Evolutionary conservation across 2,888 invertebrate species (phyloP).

Genomic region (Crossocerus cetratus): DNA sequence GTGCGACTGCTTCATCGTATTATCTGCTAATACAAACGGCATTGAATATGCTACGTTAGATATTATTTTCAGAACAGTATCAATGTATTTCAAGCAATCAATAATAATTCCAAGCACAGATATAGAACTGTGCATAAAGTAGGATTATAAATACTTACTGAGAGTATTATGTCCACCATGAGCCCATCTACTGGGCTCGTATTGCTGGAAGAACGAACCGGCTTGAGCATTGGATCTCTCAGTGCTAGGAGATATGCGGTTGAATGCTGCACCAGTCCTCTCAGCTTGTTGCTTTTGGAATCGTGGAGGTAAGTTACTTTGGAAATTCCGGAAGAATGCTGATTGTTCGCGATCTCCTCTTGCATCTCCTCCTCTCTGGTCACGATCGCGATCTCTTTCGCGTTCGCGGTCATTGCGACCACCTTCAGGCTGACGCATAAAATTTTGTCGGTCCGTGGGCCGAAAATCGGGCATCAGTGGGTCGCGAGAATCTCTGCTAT

Average conservation of each 20-base stretch:
- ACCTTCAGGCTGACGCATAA: slow-evolving; percentile 55
- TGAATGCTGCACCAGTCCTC: slow-evolving; percentile 65
- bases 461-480: slow-evolving; percentile 53
- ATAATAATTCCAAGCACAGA: slow-evolving; percentile 4
- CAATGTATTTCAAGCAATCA: background rate
- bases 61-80: background rate
- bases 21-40: slow-evolving; percentile 57
- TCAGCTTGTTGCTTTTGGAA: slow-evolving; percentile 88
- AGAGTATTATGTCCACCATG: slow-evolving; percentile 68
- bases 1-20: slow-evolving; percentile 65
- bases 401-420: slow-evolving; percentile 67
- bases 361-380: slow-evolving; percentile 76
- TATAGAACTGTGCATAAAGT: background rate
- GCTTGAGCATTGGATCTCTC: slow-evolving; percentile 67
- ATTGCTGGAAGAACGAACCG: slow-evolving; percentile 71
- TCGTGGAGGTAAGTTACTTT: slow-evolving; percentile 90
- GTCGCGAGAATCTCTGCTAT: slow-evolving; percentile 48
- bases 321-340: slow-evolving; percentile 86
- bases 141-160: slow-evolving; percentile 59
- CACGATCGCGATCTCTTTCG: slow-evolving; percentile 67
- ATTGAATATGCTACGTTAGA: slow-evolving; percentile 1
- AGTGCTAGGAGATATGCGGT: slow-evolving; percentile 71
- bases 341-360: slow-evolving; percentile 80
- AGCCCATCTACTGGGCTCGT: slow-evolving; percentile 73
- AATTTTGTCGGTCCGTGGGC: slow-evolving; percentile 52